A percentile compares a stretch with the other conserved stretches of the same genome.
Conservation (phyloP, 2,888 invertebrate species). For the Sesia apiformis region DNA sequence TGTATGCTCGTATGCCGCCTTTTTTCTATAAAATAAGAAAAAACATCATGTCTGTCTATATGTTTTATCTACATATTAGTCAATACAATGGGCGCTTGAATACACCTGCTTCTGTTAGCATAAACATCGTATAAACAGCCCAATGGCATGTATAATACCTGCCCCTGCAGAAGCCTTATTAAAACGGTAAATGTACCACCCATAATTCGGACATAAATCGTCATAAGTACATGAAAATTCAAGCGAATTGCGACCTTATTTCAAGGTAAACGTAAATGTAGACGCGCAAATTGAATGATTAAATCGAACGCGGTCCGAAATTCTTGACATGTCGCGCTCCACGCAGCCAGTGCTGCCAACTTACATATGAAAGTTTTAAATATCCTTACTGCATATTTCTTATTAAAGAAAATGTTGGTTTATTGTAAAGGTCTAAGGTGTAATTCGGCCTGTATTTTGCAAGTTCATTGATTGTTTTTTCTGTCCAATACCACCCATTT, state of each 20-base stretch:
- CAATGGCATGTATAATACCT: slow-evolving; percentile 3
- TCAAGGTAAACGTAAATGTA: slow-evolving; percentile 13
- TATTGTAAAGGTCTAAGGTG: fast-evolving
- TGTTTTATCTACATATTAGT: too few relatives aligned
- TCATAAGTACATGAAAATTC: slow-evolving; percentile 12
- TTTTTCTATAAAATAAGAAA: too few relatives aligned
- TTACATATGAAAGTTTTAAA: not conserved
- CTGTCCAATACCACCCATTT: slow-evolving; percentile 27
- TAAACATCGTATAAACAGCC: not conserved
- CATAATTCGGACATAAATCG: slow-evolving; percentile 12
- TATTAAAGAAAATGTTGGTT: slow-evolving; percentile 2
- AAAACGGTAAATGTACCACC: slow-evolving; percentile 21
- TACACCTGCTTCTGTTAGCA: too few relatives aligned
- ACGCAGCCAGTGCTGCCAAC: slow-evolving; percentile 1
- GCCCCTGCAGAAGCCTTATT: slow-evolving; percentile 17
- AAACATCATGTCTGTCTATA: too few relatives aligned
- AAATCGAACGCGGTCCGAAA: slow-evolving; percentile 20
- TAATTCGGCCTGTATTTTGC: slow-evolving; percentile 6
- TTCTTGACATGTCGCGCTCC: slow-evolving; percentile 30
- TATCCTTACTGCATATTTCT: not conserved
- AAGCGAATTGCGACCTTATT: slow-evolving; percentile 18
- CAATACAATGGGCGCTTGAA: too few relatives aligned
- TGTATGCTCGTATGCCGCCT: too few relatives aligned
- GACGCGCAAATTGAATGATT: slow-evolving; percentile 27
- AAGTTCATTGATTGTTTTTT: slow-evolving; percentile 25